These are phyloP conservation scores for Pteria penguin DNA, from an alignment of 2,888 invertebrate species.

Conservation along the genomic window DNA sequence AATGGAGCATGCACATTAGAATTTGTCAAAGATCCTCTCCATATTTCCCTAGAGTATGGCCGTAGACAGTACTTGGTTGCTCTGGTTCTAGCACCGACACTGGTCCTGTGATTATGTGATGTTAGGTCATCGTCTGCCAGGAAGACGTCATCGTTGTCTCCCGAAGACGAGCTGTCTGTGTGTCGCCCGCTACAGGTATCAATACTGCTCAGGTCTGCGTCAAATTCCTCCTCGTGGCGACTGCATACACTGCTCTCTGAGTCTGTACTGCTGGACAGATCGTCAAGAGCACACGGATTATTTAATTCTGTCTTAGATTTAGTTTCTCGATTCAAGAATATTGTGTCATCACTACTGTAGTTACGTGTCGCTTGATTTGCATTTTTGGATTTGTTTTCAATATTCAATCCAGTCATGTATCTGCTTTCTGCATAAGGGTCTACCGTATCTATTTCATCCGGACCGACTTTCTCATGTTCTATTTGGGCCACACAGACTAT, in stretches of 20 bases:
- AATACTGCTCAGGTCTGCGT: conserved; percentile 27
- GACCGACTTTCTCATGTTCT: neutral
- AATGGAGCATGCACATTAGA: neutral
- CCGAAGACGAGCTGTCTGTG: conserved; percentile 8
- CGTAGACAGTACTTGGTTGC: neutral
- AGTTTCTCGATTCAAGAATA: neutral
- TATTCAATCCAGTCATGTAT: neutral
- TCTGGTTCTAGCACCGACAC: neutral
- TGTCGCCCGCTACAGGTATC: neutral
- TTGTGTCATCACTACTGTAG: too few relatives aligned
- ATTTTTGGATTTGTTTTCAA: neutral
- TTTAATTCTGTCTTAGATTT: neutral
- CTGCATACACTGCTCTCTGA: neutral
- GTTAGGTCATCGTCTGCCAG: neutral
- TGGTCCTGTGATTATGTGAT: neutral
- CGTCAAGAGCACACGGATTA: neutral
- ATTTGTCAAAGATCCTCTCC: neutral
- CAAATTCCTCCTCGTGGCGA: conserved; percentile 10
- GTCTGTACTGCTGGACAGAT: neutral
- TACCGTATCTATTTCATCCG: too few relatives aligned
- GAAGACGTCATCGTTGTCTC: conserved; percentile 29
- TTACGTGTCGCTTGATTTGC: neutral
- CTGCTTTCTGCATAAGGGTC: neutral
- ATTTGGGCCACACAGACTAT: neutral
- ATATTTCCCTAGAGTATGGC: neutral